Evolutionary conservation across 2,113 vertebrate species (phyloP).

Genomic region (Hirundichthys speculiger): DNA sequence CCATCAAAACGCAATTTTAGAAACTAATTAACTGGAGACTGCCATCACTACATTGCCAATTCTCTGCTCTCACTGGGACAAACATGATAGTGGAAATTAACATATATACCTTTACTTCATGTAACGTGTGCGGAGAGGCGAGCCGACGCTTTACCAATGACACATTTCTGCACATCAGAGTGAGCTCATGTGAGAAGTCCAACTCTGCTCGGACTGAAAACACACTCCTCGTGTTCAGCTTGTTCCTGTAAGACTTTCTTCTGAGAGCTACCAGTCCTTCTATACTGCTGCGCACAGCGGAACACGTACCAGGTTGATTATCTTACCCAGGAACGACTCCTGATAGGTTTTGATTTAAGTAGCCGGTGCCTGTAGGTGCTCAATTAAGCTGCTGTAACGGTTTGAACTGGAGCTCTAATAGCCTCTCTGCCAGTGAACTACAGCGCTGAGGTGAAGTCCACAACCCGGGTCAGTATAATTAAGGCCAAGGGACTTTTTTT

Average conservation of each 20-base stretch:
- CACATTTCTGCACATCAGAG: slow-evolving; percentile 25
- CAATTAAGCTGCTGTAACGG: slow-evolving; percentile 97
- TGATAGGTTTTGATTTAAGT: slow-evolving; percentile 97
- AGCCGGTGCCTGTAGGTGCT: slow-evolving; percentile 94
- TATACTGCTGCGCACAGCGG: slow-evolving; percentile 43
- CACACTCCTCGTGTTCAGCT: too few species aligned
- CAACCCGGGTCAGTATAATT: slow-evolving; percentile 95
- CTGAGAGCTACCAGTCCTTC: too few species aligned
- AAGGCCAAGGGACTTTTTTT: slow-evolving; percentile 95
- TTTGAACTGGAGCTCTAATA: slow-evolving; percentile 97
- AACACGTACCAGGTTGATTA: slow-evolving; percentile 86
- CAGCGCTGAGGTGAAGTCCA: slow-evolving; percentile 84
- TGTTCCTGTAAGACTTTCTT: slow-evolving; percentile 40
- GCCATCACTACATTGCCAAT: slow-evolving; percentile 87
- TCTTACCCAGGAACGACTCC: slow-evolving; percentile 89
- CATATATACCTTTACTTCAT: slow-evolving; percentile 56
- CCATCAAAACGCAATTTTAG: slow-evolving; percentile 99
- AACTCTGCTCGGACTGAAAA: too few species aligned
- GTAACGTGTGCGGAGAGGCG: slow-evolving; percentile 15
- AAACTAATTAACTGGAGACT: slow-evolving; percentile 99
- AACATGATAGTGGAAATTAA: slow-evolving; percentile 50
- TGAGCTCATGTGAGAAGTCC: neutral
- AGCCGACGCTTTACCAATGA: neutral
- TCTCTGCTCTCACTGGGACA: slow-evolving; percentile 70
- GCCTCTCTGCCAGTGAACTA: slow-evolving; percentile 92